phyloP scores from a whole-genome alignment of 2,113 vertebrate species.

The Cacatua alba region DNA sequence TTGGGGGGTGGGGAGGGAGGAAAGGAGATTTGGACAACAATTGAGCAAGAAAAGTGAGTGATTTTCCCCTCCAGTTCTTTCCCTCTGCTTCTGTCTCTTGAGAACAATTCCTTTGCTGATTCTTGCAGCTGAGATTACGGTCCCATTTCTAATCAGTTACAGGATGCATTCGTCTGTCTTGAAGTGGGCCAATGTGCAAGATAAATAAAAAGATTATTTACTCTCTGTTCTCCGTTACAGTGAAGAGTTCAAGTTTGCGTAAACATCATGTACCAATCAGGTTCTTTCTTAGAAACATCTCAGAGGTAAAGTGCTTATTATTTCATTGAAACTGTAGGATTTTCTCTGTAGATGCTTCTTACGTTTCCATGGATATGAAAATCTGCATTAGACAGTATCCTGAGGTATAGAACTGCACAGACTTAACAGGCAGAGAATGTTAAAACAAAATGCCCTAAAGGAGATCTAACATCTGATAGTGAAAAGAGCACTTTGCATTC shows the following conservation, averaged over 20 bases:
- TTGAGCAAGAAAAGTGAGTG: slow-evolving; percentile 17
- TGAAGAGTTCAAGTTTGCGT: not conserved
- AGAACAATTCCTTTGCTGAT: slow-evolving; percentile 39
- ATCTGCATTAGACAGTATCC: not conserved
- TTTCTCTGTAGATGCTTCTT: not conserved
- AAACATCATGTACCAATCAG: not conserved
- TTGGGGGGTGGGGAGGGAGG: not conserved
- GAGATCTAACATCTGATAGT: not conserved
- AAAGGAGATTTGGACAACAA: not conserved
- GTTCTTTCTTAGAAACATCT: not conserved
- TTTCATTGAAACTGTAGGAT: not conserved
- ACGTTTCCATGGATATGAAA: not conserved
- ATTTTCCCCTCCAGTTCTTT: slow-evolving; percentile 29
- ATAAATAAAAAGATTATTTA: slow-evolving; percentile 22
- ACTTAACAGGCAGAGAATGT: not conserved
- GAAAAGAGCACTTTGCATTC: not conserved
- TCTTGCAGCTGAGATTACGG: not conserved
- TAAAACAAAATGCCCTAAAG: not conserved
- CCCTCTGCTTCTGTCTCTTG: slow-evolving; percentile 19
- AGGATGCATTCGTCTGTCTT: not conserved
- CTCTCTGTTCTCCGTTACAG: not conserved
- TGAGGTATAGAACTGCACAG: not conserved
- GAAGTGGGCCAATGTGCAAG: not conserved
- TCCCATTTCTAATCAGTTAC: slow-evolving; percentile 18
- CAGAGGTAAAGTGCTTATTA: not conserved